Conservation (phyloP, 2,113 vertebrate genomes). For the Bucco capensis region DNA sequence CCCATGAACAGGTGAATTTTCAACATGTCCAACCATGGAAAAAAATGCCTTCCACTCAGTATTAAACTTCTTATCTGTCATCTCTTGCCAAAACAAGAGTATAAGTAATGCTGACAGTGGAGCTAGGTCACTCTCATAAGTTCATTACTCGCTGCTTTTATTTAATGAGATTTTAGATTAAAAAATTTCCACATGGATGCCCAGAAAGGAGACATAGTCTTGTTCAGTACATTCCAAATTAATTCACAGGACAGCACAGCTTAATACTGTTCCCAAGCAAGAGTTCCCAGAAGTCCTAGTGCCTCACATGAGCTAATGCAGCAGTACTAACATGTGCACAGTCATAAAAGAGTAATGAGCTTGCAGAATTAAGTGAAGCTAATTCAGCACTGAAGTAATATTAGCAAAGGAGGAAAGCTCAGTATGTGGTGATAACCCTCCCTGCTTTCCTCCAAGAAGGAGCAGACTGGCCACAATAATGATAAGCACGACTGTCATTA, state of each 20-base stretch:
- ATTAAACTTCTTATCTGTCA: background rate
- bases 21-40: background rate
- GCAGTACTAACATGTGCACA: background rate
- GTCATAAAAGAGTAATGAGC: conserved; percentile 46
- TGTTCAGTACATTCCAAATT: conserved; percentile 18
- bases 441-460: background rate
- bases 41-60: background rate
- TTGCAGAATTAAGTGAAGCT: conserved; percentile 36
- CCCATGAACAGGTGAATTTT: background rate
- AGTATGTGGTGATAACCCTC: background rate
- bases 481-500: background rate
- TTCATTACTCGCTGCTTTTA: conserved; percentile 5
- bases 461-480: background rate
- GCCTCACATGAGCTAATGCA: conserved; percentile 26
- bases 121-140: background rate
- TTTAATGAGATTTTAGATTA: conserved; percentile 34
- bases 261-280: conserved; percentile 23
- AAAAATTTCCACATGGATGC: conserved; percentile 27
- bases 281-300: conserved; percentile 11
- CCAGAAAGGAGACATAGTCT: conserved; percentile 5
- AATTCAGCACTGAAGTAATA: background rate
- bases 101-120: background rate
- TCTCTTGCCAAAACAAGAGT: background rate
- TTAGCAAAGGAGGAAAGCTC: background rate
- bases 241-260: conserved; percentile 13